These are phyloP conservation scores for Acleris holmiana DNA, from an alignment of 2,888 invertebrate species.

Conservation along the genomic window DNA sequence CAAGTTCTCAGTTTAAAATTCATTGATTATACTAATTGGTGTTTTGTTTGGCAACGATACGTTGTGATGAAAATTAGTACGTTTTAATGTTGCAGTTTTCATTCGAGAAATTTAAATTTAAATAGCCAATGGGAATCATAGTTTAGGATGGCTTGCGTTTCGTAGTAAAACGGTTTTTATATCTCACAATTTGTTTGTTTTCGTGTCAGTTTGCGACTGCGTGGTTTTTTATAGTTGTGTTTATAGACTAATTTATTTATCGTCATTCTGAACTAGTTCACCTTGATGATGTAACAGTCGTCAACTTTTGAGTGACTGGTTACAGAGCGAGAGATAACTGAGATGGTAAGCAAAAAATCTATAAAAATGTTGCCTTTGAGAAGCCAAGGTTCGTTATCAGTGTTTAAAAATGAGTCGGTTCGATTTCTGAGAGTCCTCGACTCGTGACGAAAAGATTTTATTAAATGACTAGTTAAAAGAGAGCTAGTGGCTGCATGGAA, in stretches of 20 bases:
- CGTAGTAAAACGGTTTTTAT: slow-evolving; percentile 1
- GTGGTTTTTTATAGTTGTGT: not conserved
- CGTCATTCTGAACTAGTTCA: not conserved
- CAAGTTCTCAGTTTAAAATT: slow-evolving; percentile 71
- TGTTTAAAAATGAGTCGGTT: no score
- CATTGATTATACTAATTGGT: slow-evolving; percentile 70
- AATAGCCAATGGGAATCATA: slow-evolving; percentile 22
- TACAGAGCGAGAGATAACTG: not conserved
- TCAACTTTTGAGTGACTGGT: not conserved
- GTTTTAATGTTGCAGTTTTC: slow-evolving; percentile 16
- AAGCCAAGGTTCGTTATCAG: no score
- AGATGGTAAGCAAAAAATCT: not conserved
- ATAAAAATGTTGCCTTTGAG: no score
- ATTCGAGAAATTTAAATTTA: slow-evolving; percentile 15
- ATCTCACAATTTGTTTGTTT: slow-evolving; percentile 6
- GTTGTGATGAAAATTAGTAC: slow-evolving; percentile 45
- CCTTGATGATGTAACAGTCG: not conserved
- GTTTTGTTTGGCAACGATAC: slow-evolving; percentile 64
- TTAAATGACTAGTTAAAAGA: no score
- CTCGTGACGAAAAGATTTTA: no score
- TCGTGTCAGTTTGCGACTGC: slow-evolving; percentile 8
- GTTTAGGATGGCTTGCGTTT: not conserved
- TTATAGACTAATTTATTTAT: not conserved
- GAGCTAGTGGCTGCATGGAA: no score
- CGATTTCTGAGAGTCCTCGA: no score